Evolutionary conservation across 2,113 vertebrate genomes (phyloP), one percentile per base, ranked within the genome.

Genomic region (Channa argus): DNA sequence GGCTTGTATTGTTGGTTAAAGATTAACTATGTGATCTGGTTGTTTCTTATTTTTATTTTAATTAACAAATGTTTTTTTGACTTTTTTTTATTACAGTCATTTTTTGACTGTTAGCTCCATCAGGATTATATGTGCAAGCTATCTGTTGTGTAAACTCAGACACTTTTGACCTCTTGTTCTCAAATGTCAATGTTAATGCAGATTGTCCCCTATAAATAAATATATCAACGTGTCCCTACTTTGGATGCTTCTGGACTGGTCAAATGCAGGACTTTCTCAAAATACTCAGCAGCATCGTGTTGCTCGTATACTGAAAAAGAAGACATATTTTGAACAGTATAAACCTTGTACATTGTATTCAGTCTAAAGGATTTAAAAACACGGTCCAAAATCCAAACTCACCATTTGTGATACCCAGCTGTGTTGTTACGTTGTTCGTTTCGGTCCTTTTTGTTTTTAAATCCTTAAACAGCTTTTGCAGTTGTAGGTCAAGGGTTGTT

Each of bases 211-310:
- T 36, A 0, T 10, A 54, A 38, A 49, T 15, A 53, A 37, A 24
- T 38, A 6, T 9, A 44, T 41, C 5, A 9, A 14, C 36, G 1
- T 33, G 33, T 15, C 5, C 34, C 2, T 71, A 93, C 93, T 90
- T 84, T 45, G 8, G 90, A 82, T 5, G 77, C 80, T 5, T 69
- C 65, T 0, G 46, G 44, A 33, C 59, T 77, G 34, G 71, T 80
- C 55, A 38, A 34, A 69, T 75, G 79, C 39, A 94, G 13, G 49
- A 91, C 91, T 84, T 85, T 94, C 83, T 93, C 86, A 61, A 91
- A 92, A 61, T 91, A 94, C 15, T 94, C 94, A 0, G 91, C 91
- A 55, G 91, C 92, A 71, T 94, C 93, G 12, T 90, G 84, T 71
- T 94, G 93, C 51, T 90, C 59, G 8, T 56, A 79, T 0, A 89